Percentiles rank a stretch among this genome's conserved stretches.
These are phyloP conservation scores for Drosophila melanosoma DNA, from an alignment of 2,888 invertebrate species.

Conservation along the genomic window DNA sequence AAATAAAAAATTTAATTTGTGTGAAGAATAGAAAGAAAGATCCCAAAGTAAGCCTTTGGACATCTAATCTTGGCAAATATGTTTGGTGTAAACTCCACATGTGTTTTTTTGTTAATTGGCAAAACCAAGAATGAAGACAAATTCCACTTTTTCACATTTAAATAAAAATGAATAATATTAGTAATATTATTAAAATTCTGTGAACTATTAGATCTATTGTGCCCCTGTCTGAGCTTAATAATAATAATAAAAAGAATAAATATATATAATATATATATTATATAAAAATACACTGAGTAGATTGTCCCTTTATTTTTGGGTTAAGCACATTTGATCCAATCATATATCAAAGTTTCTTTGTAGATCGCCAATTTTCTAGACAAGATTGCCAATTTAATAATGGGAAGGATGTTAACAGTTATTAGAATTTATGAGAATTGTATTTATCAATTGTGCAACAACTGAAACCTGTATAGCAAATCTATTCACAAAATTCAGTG, in stretches of 20 bases:
- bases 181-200: too few relatives aligned
- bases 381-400: background rate
- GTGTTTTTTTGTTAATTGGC: background rate
- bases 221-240: too few relatives aligned
- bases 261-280: too few relatives aligned
- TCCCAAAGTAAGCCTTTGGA: background rate
- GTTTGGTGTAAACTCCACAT: background rate
- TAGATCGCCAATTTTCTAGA: background rate
- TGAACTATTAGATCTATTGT: too few relatives aligned
- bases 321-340: background rate
- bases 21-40: background rate
- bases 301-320: background rate
- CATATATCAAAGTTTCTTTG: background rate
- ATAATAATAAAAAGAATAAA: background rate
- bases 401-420: background rate
- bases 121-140: background rate
- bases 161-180: too few relatives aligned
- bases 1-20: background rate
- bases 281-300: accelerated
- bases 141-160: background rate
- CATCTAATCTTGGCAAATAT: background rate
- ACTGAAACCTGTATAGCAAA: background rate
- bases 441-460: background rate
- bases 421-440: background rate
- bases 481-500: background rate